phyloP scores from a whole-genome alignment of 2,797 vertebrate species.

The Acridotheres tristis region DNA sequence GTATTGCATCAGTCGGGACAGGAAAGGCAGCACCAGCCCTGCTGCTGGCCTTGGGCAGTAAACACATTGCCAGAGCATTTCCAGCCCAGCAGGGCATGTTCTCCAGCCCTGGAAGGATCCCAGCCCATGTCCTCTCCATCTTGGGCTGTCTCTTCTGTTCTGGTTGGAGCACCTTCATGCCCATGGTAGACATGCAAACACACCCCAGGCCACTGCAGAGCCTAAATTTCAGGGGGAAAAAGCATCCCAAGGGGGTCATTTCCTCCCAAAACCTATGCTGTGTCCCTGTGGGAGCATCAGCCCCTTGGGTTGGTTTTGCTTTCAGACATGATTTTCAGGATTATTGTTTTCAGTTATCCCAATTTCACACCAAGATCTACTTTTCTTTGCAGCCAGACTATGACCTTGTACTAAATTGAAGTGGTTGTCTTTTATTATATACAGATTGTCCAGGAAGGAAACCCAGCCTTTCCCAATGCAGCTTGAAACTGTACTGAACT shows the following conservation, averaged over 20 bases:
- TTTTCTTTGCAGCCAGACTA: background rate
- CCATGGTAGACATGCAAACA: accelerated
- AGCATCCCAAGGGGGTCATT: accelerated
- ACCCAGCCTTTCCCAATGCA: background rate
- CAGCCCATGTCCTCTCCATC: background rate
- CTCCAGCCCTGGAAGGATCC: background rate
- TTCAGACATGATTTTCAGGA: background rate
- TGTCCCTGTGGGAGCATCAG: accelerated
- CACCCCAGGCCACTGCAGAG: background rate
- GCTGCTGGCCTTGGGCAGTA: background rate
- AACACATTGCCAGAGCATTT: background rate
- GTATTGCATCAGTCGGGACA: background rate
- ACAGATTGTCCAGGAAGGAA: background rate
- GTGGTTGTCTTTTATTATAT: background rate
- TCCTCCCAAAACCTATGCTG: background rate
- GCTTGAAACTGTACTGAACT: background rate
- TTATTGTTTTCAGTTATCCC: background rate
- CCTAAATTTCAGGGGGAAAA: background rate
- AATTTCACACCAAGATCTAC: background rate
- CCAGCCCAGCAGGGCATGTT: background rate
- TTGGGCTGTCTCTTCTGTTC: background rate
- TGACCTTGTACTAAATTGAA: background rate
- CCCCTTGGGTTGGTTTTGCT: background rate
- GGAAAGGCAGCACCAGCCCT: background rate
- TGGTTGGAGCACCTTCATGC: background rate